Conservation (phyloP, 2,113 vertebrate genomes). For the Megaceryle maxima region DNA sequence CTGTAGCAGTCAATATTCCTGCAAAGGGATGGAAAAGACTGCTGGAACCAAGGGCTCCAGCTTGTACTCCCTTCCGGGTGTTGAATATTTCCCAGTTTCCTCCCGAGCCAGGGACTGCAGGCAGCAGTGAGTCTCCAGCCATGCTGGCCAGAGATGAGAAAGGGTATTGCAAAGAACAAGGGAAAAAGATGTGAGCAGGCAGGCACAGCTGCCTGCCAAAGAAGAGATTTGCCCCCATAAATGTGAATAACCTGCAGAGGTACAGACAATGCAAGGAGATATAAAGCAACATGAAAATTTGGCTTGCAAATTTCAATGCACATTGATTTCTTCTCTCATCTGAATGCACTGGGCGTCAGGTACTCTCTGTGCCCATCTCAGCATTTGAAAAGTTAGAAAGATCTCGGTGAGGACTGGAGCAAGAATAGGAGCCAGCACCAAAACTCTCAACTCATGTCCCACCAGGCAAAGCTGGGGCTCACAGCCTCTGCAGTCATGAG, state of each 20-base stretch:
- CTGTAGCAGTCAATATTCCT: neutral
- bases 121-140: neutral
- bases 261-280: neutral
- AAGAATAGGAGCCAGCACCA: neutral
- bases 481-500: neutral
- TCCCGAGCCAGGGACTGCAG: neutral
- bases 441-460: neutral
- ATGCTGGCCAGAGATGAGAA: neutral
- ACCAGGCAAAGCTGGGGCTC: neutral
- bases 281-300: neutral
- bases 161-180: neutral
- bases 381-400: neutral
- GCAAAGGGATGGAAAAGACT: neutral
- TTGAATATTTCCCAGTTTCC: neutral
- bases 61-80: neutral
- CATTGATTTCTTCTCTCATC: neutral
- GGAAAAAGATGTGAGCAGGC: neutral
- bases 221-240: neutral
- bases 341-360: neutral
- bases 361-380: neutral
- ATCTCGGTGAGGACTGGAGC: neutral
- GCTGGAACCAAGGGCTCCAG: neutral
- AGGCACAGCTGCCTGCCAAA: neutral
- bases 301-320: neutral
- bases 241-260: neutral